These are phyloP conservation scores for Meles meles DNA, from an alignment of 2,113 vertebrate genomes.

Conservation along the genomic window DNA sequence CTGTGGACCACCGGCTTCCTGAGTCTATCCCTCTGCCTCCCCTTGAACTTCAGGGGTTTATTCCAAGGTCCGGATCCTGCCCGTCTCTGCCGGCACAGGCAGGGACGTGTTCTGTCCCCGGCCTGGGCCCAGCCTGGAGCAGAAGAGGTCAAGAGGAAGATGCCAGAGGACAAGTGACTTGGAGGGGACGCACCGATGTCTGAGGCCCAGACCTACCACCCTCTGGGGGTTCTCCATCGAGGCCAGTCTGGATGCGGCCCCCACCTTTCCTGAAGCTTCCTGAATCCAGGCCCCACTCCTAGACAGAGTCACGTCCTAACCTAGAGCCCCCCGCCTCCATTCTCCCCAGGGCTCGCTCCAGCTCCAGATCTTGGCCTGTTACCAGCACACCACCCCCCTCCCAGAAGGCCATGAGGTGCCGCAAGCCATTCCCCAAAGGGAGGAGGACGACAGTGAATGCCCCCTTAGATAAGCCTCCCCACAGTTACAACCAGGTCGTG, in stretches of 20 bases:
- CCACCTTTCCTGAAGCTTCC: not conserved
- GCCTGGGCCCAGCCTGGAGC: not conserved
- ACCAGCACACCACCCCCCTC: too few species aligned
- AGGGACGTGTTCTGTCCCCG: fast-evolving
- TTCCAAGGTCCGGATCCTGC: not conserved
- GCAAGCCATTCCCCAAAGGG: not conserved
- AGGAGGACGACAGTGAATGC: fast-evolving
- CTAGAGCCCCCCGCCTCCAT: not conserved
- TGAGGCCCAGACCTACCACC: not conserved
- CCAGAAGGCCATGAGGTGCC: not conserved
- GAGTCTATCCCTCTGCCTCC: not conserved
- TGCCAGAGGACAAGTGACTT: too few species aligned
- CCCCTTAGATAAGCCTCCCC: not conserved
- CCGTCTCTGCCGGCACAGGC: not conserved
- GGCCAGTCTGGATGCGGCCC: not conserved
- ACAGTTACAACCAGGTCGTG: not conserved
- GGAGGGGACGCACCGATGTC: not conserved
- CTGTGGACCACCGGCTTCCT: not conserved
- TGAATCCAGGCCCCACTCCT: not conserved
- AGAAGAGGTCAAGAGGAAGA: not conserved
- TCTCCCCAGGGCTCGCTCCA: not conserved
- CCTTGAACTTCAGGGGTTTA: not conserved
- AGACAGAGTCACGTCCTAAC: not conserved
- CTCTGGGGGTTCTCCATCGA: not conserved
- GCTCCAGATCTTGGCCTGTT: not conserved